Evolutionary conservation across 2,797 vertebrate species (phyloP), one percentile per base, ranked within the genome.

Genomic region (Myotis daubentonii): DNA sequence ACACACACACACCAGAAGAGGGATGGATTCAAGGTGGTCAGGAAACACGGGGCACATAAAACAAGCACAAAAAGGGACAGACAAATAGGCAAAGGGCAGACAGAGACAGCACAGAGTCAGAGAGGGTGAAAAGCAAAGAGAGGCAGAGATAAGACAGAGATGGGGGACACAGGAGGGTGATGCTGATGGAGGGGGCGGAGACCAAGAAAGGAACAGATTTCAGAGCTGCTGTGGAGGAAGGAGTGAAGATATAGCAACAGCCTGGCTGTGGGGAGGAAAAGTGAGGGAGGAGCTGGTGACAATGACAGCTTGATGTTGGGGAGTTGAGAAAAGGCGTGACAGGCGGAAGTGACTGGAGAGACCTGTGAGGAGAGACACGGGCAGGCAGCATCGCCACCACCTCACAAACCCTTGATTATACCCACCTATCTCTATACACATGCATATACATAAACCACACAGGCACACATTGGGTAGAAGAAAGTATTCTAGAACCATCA

Each of bases 131-230:
- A 49, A 53, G 76, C 20, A 4, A 83, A 79, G 86, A 76, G 88
- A 81, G 28, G 25, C 74, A 57, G 47, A 89, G 88, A 55, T 8
- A 36, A 68, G 89, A 36, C 84, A 62, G 83, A 79, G 83, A 75
- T 85, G 15, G 57, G 91, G 91, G 83, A 87, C 55, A 25, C 15
- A 16, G 30, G 49, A 92, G 78, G 72, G 89, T 85, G 89, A 19
- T 75, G 91, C 65, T 60, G 81, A 6, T 1, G 66, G 75, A 89
- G 84, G 91, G 84, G 88, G 94, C 0, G 30, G 93, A 92, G 75
- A 87, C 95, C 92, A 74, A 94, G 97, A 95, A 94, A 95, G 96
- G 89, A 94, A 96, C 95, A 97, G 96, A 95, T 94, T 95, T 96
- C 60, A 25, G 92, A 96, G 96, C 74, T 44, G 70, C 84, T 94